phyloP scores from a whole-genome alignment of 1,140 invertebrate species.

The Aphelenchoides fujianensis region DNA sequence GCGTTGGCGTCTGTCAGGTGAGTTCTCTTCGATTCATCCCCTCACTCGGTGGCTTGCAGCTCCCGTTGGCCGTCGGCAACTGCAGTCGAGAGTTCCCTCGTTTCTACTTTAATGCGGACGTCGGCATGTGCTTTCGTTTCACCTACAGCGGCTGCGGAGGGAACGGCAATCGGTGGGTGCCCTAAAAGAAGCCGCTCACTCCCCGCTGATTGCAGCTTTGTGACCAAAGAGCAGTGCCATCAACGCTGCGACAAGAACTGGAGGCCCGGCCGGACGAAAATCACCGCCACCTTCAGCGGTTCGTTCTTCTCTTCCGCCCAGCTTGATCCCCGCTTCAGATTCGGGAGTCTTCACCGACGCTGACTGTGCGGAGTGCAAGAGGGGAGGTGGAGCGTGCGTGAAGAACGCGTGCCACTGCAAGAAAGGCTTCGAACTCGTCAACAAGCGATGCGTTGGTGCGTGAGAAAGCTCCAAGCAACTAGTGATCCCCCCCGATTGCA shows the following conservation, averaged over 20 bases:
- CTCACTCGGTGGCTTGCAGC: too few species aligned
- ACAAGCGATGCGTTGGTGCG: background rate
- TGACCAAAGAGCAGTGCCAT: background rate
- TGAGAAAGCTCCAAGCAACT: background rate
- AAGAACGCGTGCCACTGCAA: constrained; percentile 1
- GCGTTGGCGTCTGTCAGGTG: background rate
- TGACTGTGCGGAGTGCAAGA: background rate
- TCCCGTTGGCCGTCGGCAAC: background rate
- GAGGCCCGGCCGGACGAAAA: background rate
- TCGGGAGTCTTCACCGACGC: background rate
- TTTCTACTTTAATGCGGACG: background rate
- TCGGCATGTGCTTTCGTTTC: background rate
- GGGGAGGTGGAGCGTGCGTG: background rate
- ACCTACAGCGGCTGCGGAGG: constrained; percentile 10
- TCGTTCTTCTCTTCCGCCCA: too few species aligned
- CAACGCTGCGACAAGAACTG: background rate
- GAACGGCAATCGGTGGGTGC: too few species aligned
- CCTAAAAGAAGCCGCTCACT: too few species aligned
- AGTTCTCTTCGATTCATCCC: too few species aligned
- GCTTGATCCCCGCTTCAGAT: too few species aligned
- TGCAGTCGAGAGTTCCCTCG: background rate
- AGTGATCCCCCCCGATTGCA: background rate
- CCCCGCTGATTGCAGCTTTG: too few species aligned
- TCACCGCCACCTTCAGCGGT: background rate
- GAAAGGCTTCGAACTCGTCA: constrained; percentile 4